Evolutionary conservation across 2,888 invertebrate species (phyloP).

Genomic region (Ectropis crepuscularia): DNA sequence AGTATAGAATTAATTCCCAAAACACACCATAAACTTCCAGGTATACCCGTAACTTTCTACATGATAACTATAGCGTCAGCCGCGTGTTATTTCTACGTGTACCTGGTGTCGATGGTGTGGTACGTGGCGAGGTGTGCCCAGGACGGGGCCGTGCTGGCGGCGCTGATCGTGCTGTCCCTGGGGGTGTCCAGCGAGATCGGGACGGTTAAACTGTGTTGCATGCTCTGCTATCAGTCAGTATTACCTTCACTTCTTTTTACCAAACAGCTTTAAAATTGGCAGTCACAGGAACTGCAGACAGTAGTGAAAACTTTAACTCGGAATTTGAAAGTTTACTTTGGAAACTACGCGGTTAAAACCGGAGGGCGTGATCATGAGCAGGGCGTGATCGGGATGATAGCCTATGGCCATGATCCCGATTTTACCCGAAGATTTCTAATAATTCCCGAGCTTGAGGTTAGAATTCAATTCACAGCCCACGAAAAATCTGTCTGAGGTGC

Average conservation of each 20-base stretch:
- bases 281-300: too few species aligned
- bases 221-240: conserved; percentile 54
- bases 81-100: conserved; percentile 54
- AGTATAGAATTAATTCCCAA: not conserved
- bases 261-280: too few species aligned
- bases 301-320: too few species aligned
- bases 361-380: too few species aligned
- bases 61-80: conserved; percentile 39
- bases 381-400: too few species aligned
- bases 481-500: too few species aligned
- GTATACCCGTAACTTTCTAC: conserved; percentile 49
- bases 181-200: conserved; percentile 55
- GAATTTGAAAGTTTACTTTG: too few species aligned
- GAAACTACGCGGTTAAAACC: too few species aligned
- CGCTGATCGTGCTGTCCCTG: conserved; percentile 55
- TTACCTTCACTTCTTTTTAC: not conserved
- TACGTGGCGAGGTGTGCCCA: conserved; percentile 54
- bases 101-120: conserved; percentile 58
- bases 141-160: conserved; percentile 51
- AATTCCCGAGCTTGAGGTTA: too few species aligned
- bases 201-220: conserved; percentile 54
- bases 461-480: too few species aligned
- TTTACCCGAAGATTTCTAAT: too few species aligned
- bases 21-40: conserved; percentile 37
- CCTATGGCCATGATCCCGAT: too few species aligned